Evolutionary conservation across 2,113 vertebrate species (phyloP).

Genomic region (Phyllostomus discolor): DNA sequence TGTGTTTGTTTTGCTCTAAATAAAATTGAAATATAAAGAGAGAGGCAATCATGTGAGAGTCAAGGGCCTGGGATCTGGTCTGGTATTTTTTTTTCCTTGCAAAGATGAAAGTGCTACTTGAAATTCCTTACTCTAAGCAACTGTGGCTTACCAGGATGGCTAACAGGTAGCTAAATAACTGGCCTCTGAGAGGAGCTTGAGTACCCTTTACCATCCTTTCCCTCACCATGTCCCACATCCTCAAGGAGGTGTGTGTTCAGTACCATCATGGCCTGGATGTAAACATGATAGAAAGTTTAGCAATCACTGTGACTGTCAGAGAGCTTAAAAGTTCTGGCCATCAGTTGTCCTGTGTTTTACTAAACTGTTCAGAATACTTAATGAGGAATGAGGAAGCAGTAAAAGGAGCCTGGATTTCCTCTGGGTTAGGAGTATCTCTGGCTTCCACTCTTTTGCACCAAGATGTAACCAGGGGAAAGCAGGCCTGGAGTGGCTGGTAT

Average conservation of each 20-base stretch:
- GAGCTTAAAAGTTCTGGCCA: background rate
- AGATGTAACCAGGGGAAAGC: background rate
- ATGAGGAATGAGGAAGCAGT: background rate
- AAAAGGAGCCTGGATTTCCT: background rate
- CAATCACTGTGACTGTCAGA: background rate
- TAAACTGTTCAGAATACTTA: background rate
- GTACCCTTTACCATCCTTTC: background rate
- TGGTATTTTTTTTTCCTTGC: background rate
- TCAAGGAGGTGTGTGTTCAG: background rate
- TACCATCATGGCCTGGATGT: background rate
- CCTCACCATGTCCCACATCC: background rate
- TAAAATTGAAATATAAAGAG: slow-evolving; percentile 26
- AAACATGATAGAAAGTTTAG: background rate
- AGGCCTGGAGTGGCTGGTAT: background rate
- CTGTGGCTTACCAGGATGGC: background rate
- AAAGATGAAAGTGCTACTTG: background rate
- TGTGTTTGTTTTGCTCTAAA: background rate
- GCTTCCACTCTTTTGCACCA: background rate
- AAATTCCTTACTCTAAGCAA: background rate
- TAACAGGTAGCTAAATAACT: background rate
- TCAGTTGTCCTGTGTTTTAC: background rate
- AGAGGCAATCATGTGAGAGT: background rate
- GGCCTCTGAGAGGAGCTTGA: background rate
- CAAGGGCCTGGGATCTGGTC: background rate
- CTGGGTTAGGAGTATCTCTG: background rate